phyloP scores from a whole-genome alignment of 2,888 invertebrate species.

The Leptinotarsa juncta region DNA sequence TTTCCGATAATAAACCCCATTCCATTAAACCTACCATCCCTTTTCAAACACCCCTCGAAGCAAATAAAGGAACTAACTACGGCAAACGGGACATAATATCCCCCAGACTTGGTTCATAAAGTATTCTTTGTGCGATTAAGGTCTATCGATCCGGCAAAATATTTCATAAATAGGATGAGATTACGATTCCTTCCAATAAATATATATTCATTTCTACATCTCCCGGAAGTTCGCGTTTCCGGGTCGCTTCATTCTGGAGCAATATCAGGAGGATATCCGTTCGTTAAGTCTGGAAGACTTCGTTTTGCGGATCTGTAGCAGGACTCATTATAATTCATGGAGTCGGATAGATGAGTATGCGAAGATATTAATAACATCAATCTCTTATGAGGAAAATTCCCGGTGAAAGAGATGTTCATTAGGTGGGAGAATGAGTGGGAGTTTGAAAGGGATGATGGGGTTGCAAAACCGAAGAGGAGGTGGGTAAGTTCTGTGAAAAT shows the following conservation, averaged over 20 bases:
- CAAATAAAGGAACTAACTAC: neutral
- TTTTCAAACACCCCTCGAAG: too few species aligned
- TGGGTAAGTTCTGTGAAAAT: too few species aligned
- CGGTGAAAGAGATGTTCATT: neutral
- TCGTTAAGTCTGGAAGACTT: constrained; percentile 8
- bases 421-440: neutral
- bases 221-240: neutral
- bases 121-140: constrained; percentile 1
- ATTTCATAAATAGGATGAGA: constrained; percentile 1
- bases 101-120: neutral
- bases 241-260: neutral
- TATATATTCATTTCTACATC: constrained; percentile 6
- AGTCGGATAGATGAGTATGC: neutral
- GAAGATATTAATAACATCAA: constrained; percentile 7
- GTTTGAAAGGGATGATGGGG: neutral
- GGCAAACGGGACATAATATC: neutral
- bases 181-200: constrained; percentile 9
- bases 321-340: constrained; percentile 4
- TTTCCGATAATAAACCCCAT: too few species aligned
- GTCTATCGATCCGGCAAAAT: constrained; percentile 7
- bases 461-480: neutral
- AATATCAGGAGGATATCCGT: constrained; percentile 4
- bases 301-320: constrained; percentile 7
- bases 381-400: neutral
- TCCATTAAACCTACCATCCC: too few species aligned